phyloP scores from a whole-genome alignment of 2,113 vertebrate genomes.

The Myodes glareolus region DNA sequence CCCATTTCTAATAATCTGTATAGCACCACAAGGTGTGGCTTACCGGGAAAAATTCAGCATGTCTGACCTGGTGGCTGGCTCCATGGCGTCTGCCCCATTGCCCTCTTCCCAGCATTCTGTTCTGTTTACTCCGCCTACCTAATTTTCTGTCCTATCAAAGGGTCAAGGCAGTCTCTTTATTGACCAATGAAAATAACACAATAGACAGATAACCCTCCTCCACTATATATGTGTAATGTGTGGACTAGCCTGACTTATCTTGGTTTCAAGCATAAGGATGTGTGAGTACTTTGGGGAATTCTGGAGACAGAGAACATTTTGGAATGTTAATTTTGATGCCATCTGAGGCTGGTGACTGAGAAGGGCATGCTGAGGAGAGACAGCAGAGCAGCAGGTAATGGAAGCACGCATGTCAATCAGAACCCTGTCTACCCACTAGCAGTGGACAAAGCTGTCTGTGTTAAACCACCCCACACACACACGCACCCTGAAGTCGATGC shows the following conservation, averaged over 20 bases:
- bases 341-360: not conserved
- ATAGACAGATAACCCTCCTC: no score
- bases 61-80: no score
- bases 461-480: not conserved
- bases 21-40: no score
- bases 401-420: not conserved
- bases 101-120: no score
- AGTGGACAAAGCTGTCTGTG: not conserved
- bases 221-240: rapidly evolving
- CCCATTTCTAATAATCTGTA: no score
- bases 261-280: not conserved
- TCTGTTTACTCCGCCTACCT: no score
- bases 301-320: not conserved
- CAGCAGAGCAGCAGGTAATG: not conserved
- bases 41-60: no score
- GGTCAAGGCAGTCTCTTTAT: no score
- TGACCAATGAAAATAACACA: no score
- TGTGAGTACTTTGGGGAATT: not conserved
- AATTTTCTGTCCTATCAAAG: no score
- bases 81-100: no score
- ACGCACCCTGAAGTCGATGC: not conserved
- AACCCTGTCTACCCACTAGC: no score
- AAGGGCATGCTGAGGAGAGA: not conserved
- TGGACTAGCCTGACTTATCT: not conserved
- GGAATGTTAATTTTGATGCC: not conserved